Evolutionary conservation across 2,113 vertebrate species (phyloP), one percentile per base, ranked within the genome.

Genomic region (Chlamydotis undulata): DNA sequence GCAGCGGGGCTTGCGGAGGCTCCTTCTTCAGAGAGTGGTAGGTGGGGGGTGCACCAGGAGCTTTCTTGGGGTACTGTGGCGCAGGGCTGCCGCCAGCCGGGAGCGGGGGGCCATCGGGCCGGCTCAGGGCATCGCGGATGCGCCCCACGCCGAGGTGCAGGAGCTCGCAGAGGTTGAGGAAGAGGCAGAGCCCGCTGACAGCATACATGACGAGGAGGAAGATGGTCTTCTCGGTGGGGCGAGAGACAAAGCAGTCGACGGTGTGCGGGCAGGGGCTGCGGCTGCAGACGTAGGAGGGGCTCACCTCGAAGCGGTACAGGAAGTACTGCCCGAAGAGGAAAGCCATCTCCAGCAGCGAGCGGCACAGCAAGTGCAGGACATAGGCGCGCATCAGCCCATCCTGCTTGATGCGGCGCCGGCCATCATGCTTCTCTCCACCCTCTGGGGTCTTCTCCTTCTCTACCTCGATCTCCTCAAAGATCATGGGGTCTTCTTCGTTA

Each of bases 331-430:
- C 99, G 0, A 98, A 98, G 33, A 99, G 98, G 96, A 99, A 99
- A 69, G 97, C 97, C 2, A 94, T 78, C 96, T 99, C 99, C 49
- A 99, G 98, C 77, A 96, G 86, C 0, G 97, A 96, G 69, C 99
- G 98, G 90, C 98, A 98, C 75, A 99, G 81, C 94, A 99, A 96
- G 93, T 99, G 98, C 70, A 98, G 96, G 47, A 98, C 98, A 0
- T 99, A 99, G 14, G 99, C 98, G 4, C 98, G 98, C 98, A 99
- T 99, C 84, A 99, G 97, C 70, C 99, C 99, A 0, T 99, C 98
- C 4, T 98, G 97, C 89, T 98, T 97, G 95, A 99, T 99, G 25
- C 98, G 97, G 43, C 98, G 97, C 4, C 99, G 98, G 7, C 99
- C 99, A 0, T 99, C 96, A 0, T 98, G 96, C 56, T 96, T 97